Conservation (phyloP, 2,113 vertebrate genomes). For the Heptranchias perlo region DNA sequence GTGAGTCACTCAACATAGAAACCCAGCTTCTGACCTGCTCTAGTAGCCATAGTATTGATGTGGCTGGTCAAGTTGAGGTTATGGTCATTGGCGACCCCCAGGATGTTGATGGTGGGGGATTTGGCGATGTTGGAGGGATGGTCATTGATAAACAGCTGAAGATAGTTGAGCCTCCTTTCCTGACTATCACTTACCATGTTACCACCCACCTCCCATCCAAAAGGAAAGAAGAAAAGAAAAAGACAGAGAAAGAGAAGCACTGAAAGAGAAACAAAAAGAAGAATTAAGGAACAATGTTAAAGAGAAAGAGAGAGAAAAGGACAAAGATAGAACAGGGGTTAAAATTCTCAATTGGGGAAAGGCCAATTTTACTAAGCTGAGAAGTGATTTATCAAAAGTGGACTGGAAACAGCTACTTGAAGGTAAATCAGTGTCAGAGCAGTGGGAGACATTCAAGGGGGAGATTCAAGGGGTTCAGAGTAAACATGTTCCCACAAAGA, state of each 20-base stretch:
- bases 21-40: not conserved
- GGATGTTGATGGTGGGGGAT: not conserved
- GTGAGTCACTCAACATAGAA: not conserved
- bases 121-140: not conserved
- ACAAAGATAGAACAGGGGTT: no score
- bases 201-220: not conserved
- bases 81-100: not conserved
- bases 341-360: no score
- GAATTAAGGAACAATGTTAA: not conserved
- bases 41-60: not conserved
- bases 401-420: no score
- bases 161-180: not conserved
- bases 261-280: not conserved
- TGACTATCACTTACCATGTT: not conserved
- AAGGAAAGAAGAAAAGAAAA: not conserved
- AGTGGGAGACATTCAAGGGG: no score
- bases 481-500: no score
- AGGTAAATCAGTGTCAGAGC: no score
- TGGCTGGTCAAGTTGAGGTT: not conserved
- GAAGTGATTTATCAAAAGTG: no score
- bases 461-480: no score
- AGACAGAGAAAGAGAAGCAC: not conserved
- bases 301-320: no score
- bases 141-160: not conserved
- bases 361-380: no score